Conservation (phyloP, 2,888 invertebrate species). For the Caenorhabditis uteleia region DNA sequence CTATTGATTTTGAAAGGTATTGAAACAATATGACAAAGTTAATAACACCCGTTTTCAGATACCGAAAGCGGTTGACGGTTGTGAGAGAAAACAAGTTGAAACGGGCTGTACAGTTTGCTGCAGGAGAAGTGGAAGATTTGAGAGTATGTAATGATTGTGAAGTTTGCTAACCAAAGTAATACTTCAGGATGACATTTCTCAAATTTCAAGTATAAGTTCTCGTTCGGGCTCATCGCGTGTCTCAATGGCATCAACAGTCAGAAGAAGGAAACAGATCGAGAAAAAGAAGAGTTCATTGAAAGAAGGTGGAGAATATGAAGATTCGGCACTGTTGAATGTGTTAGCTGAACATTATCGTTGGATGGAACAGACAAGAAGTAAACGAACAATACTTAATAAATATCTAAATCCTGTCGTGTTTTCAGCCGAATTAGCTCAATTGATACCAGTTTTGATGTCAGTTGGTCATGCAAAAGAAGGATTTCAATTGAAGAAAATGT, state of each 20-base stretch:
- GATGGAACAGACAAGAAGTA: conserved; percentile 26
- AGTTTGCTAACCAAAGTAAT: background rate
- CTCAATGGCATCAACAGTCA: conserved; percentile 48
- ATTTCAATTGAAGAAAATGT: conserved; percentile 22
- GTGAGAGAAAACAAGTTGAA: conserved; percentile 50
- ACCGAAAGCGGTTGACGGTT: conserved; percentile 38
- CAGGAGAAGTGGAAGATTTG: conserved; percentile 35
- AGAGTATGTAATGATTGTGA: background rate
- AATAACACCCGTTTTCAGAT: conserved; percentile 5
- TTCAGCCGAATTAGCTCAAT: conserved; percentile 44
- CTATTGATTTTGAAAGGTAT: conserved; percentile 19
- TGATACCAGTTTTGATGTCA: conserved; percentile 51
- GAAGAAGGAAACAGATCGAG: conserved; percentile 58
- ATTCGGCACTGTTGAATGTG: conserved; percentile 55
- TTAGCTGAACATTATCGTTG: conserved; percentile 46
- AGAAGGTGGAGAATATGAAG: conserved; percentile 66
- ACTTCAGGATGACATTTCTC: conserved; percentile 21
- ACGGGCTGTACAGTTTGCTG: conserved; percentile 32
- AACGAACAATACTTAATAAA: conserved; percentile 3
- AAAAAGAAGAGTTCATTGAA: conserved; percentile 61
- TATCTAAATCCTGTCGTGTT: no score
- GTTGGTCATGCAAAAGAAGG: conserved; percentile 39
- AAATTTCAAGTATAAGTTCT: conserved; percentile 32
- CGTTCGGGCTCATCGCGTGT: conserved; percentile 24
- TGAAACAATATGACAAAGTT: background rate